Conservation (phyloP, 1,140 invertebrate genomes). For the Tetranychus cinnabarinus region DNA sequence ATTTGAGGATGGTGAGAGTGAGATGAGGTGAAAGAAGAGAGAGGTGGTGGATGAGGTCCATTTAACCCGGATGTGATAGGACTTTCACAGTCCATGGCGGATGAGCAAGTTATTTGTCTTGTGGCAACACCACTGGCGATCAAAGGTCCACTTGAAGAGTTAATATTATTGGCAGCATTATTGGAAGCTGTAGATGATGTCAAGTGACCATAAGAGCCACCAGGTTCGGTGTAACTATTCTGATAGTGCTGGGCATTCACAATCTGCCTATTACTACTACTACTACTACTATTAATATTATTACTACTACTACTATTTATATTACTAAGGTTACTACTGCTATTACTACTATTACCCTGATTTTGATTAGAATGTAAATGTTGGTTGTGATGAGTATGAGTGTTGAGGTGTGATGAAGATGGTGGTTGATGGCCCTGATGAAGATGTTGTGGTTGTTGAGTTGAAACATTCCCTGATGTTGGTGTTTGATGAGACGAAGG, state of each 20-base stretch:
- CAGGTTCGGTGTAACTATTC: too few relatives aligned
- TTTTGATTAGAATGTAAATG: neutral
- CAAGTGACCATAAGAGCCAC: neutral
- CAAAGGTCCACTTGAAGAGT: neutral
- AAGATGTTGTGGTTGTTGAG: too few relatives aligned
- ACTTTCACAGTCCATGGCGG: slow-evolving; percentile 24
- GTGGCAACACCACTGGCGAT: neutral
- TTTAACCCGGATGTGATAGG: slow-evolving; percentile 13
- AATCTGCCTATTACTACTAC: neutral
- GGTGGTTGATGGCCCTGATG: neutral
- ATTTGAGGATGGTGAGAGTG: too few relatives aligned
- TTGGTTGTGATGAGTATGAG: neutral
- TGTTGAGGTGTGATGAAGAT: neutral
- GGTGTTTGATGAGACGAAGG: too few relatives aligned
- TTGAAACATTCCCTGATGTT: too few relatives aligned
- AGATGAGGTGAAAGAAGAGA: too few relatives aligned
- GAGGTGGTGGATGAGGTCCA: neutral
- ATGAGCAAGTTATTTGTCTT: slow-evolving; percentile 8
- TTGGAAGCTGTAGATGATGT: neutral
- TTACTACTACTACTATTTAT: neutral
- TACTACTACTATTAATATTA: neutral
- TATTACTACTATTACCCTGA: neutral
- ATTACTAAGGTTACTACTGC: neutral
- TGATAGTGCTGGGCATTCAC: too few relatives aligned
- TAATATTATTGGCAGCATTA: neutral